A percentile compares a stretch with the other conserved stretches of the same genome.
Evolutionary conservation across 2,888 invertebrate genomes (phyloP).

Genomic region (Acleris laterana): DNA sequence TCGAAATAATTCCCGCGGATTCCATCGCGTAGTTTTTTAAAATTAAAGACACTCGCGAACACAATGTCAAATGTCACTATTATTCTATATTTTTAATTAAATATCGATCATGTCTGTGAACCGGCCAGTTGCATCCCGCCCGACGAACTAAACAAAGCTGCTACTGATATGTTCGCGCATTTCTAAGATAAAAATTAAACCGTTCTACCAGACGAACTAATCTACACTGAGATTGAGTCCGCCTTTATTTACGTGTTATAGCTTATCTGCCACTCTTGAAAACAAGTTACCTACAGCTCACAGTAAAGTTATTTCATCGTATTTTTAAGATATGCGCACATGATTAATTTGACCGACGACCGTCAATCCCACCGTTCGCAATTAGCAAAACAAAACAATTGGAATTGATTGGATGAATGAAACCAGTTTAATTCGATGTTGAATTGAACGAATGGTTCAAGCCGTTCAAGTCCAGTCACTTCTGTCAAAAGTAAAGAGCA

Average conservation of each 20-base stretch:
- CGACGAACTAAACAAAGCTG: constrained; percentile 58
- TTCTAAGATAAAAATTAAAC: constrained; percentile 60
- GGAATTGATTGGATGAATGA: constrained; percentile 19
- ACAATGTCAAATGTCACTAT: constrained; percentile 4
- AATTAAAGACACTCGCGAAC: constrained; percentile 20
- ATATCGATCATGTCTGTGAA: constrained; percentile 44
- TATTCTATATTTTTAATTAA: constrained; percentile 20
- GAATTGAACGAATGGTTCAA: constrained; percentile 2
- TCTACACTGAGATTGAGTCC: constrained; percentile 86
- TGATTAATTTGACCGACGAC: constrained; percentile 10
- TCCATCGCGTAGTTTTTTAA: constrained; percentile 47
- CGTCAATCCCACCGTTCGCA: constrained; percentile 1
- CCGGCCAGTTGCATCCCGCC: constrained; percentile 52
- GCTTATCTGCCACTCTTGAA: constrained; percentile 44
- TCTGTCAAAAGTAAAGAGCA: not conserved
- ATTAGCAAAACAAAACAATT: constrained; percentile 25
- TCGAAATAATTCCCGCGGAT: constrained; percentile 54
- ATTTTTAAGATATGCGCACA: constrained; percentile 18
- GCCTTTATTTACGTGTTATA: constrained; percentile 52
- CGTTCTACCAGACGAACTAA: constrained; percentile 76
- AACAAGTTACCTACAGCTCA: constrained; percentile 18
- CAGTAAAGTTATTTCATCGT: constrained; percentile 26
- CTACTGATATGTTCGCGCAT: constrained; percentile 55
- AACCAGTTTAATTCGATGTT: not conserved
- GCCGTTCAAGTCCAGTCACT: constrained; percentile 1